Evolutionary conservation across 2,888 invertebrate genomes (phyloP), one percentile per base, ranked within the genome.

Genomic region (Nomada fucata): DNA sequence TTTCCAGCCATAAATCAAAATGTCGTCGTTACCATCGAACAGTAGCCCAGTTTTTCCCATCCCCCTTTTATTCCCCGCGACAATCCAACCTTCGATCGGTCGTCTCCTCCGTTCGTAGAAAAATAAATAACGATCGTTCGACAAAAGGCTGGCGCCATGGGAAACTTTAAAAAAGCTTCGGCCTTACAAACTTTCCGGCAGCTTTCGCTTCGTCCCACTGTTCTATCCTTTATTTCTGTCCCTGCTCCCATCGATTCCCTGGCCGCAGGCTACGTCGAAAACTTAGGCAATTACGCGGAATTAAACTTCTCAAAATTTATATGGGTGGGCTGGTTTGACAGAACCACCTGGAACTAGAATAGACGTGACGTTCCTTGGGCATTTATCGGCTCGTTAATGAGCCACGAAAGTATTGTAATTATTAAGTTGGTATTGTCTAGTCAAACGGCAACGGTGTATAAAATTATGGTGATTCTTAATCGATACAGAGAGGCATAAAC

Each of bases 271-370:
- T 26, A 52, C 55, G 65, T 2, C 53, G 70, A 15, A 73, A 91
- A 91, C 90, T 91, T 91, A 81, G 83, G 84, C 87, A 91, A 91
- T 91, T 89, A 89, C 88, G 83, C 67, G 79, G 85, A 87, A 91
- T 91, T 91, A 89, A 89, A 90, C 88, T 88, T 82, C 85, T 90
- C 87, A 81, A 87, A 91, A 89, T 90, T 90, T 91, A 90, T 90
- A 89, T 88, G 80, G 64, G 75, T 44, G 70, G 52, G 63, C 67
- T 59, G 53, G 74, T 79, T 87, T 84, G 89, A 90, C 85, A 77
- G 70, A 77, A 59, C 44, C 36, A 26, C 20, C 26, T 44, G 60
- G 20, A 64, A 47, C 23, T 36, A 63, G 53, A 20, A 73, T 44
- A 57, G 23, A 36, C 23, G 10, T n/a, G 47, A 61, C 23, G 15